Evolutionary conservation across 2,797 vertebrate species (phyloP).

Genomic region (Rhincodon typus): DNA sequence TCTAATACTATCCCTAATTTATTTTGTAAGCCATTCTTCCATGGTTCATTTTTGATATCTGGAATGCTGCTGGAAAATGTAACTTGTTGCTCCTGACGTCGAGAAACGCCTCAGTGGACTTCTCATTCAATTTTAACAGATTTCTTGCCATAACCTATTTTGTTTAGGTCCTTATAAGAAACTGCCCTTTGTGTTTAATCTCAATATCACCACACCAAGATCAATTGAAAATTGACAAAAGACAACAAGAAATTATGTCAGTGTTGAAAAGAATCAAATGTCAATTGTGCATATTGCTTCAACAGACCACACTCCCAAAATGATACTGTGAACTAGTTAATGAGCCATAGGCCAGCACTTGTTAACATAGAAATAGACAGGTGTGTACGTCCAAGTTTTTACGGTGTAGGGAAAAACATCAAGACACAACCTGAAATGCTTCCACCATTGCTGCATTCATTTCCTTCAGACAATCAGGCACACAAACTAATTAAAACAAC

Average conservation of each 20-base stretch:
- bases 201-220: background rate
- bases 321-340: background rate
- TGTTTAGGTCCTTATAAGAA: background rate
- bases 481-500: no score
- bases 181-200: background rate
- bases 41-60: no score
- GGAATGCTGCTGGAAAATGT: no score
- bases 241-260: background rate
- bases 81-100: no score
- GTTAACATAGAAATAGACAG: background rate
- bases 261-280: background rate
- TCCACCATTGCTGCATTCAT: background rate
- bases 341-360: background rate
- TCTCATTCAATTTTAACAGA: no score
- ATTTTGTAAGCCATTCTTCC: no score
- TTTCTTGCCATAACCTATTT: no score
- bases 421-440: background rate
- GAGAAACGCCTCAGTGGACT: no score
- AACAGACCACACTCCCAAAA: background rate
- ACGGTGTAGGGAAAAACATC: background rate
- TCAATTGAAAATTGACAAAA: background rate
- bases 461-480: no score
- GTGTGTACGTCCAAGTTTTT: background rate
- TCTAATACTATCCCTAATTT: no score
- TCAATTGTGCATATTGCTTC: background rate